Conservation (phyloP, 2,888 invertebrate genomes). For the Lasius platythorax region DNA sequence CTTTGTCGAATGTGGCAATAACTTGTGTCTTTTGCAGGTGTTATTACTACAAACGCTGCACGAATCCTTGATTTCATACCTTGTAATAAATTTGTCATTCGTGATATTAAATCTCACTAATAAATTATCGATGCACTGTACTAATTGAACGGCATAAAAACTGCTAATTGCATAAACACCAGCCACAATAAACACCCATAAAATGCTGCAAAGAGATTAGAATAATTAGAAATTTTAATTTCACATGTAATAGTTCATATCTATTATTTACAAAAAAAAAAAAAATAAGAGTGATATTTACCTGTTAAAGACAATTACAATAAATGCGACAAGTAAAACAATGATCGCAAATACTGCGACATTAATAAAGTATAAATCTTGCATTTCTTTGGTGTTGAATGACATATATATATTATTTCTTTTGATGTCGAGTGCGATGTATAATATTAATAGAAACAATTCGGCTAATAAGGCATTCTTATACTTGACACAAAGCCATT, state of each 20-base stretch:
- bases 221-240: background rate
- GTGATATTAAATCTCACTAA: slow-evolving; percentile 67
- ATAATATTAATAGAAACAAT: background rate
- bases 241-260: no score
- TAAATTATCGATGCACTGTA: slow-evolving; percentile 69
- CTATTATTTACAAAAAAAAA: no score
- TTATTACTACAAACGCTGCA: slow-evolving; percentile 82
- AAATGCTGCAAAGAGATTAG: slow-evolving; percentile 71
- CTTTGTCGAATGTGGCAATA: slow-evolving; percentile 76
- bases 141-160: slow-evolving; percentile 77
- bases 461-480: slow-evolving; percentile 3
- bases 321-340: slow-evolving; percentile 58
- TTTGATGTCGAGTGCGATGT: background rate
- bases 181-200: slow-evolving; percentile 75
- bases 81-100: slow-evolving; percentile 63
- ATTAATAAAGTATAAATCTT: slow-evolving; percentile 55
- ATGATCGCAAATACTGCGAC: slow-evolving; percentile 52
- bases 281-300: slow-evolving; percentile 1
- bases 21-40: slow-evolving; percentile 81
- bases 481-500: background rate
- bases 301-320: slow-evolving; percentile 62
- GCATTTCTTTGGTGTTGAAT: slow-evolving; percentile 40
- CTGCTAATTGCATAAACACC: slow-evolving; percentile 75
- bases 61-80: slow-evolving; percentile 61
- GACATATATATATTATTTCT: slow-evolving; percentile 9